A percentile compares a stretch with the other conserved stretches of the same genome.
These are phyloP conservation scores for Synergus laeviventris DNA, from an alignment of 2,888 invertebrate species.

Conservation along the genomic window DNA sequence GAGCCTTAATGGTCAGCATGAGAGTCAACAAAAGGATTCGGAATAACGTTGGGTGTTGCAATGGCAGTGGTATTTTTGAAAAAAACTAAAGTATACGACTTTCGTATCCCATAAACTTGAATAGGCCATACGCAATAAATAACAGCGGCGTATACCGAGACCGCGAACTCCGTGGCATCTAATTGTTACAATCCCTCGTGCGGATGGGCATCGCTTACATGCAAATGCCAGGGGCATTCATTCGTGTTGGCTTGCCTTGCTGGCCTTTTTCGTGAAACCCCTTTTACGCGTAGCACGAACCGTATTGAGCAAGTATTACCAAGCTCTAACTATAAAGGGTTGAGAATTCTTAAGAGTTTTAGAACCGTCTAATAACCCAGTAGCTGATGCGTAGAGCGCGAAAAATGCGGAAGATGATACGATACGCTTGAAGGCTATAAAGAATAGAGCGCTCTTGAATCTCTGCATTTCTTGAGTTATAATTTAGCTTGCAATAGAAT, in stretches of 20 bases:
- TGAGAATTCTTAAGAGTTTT: constrained; percentile 32
- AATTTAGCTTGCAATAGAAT: not conserved
- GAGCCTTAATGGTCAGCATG: not conserved
- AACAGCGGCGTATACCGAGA: constrained; percentile 17
- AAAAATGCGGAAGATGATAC: constrained; percentile 30
- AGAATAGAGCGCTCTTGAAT: constrained; percentile 4
- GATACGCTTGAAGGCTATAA: constrained; percentile 5
- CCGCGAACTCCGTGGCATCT: constrained; percentile 22
- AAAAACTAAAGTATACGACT: constrained; percentile 35
- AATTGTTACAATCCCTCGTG: constrained; percentile 28
- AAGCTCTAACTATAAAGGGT: constrained; percentile 18
- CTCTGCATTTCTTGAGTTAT: not conserved
- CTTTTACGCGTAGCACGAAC: constrained; percentile 27
- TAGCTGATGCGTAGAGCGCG: constrained; percentile 17
- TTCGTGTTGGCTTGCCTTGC: constrained; percentile 34
- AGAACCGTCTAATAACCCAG: constrained; percentile 47
- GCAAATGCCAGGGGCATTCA: constrained; percentile 32
- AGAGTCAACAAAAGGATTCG: not conserved
- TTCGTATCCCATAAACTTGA: constrained; percentile 35
- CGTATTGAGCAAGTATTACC: constrained; percentile 39
- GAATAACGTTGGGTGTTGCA: not conserved
- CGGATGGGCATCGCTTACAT: constrained; percentile 34
- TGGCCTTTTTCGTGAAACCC: constrained; percentile 31
- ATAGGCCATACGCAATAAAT: constrained; percentile 35
- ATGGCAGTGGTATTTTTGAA: constrained; percentile 12